Evolutionary conservation across 2,797 vertebrate species (phyloP), one percentile per base, ranked within the genome.

Genomic region (Macrochelys suwanniensis): DNA sequence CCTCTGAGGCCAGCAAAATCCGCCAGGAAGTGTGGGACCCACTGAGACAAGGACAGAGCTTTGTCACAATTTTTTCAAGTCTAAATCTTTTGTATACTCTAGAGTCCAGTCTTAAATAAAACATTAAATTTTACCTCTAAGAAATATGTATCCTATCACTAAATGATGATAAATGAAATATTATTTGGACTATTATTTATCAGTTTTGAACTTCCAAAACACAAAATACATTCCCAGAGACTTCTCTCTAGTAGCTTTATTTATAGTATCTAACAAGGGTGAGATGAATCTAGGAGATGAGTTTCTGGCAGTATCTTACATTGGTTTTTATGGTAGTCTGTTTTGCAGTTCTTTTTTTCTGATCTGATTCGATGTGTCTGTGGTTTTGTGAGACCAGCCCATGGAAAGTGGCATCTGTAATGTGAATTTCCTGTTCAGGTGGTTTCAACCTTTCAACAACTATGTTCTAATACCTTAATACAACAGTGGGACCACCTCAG

Each of bases 131-230:
- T 51, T 89, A 6, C 37, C 84, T 84, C 89, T 77, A 78, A 88
- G 93, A 94, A 94, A 94, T n/a, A 2, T 13, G 42, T 23, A 89
- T 77, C 37, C 50, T 50, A 95, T 92, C 86, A 74, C 82, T 21
- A 81, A 2, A 2, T 90, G 65, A 59, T 95, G 94, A 65, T 93
- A 61, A 83, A 76, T 71, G 56, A 47, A 57, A 65, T 93, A 86
- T 94, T 85, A 76, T 95, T 94, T 94, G 49, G 59, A 51, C 65
- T 91, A 57, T 28, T 90, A 50, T 93, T 93, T 89, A 57, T 95
- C 81, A 96, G 53, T 68, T 94, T 97, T 95, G 74, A 88, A 53
- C 90, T 59, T 92, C 93, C 11, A 92, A 91, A 96, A 91, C 95
- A 89, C 74, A 89, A 54, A 94, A 83, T 92, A 65, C 89, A 93